Conservation (phyloP, 2,888 invertebrate genomes). For the Cynaeus angustus region DNA sequence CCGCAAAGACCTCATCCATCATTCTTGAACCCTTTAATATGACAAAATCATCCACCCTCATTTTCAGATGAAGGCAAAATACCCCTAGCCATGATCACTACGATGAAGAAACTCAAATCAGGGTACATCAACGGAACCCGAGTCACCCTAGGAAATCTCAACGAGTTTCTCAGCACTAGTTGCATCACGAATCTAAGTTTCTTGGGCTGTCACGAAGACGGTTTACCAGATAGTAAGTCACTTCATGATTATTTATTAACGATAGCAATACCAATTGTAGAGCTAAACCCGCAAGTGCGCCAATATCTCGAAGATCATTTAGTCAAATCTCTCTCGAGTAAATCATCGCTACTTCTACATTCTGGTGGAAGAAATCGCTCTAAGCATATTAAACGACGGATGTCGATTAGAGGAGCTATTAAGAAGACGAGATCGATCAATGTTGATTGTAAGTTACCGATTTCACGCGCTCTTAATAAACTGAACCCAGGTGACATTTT, state of each 20-base stretch:
- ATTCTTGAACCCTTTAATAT: neutral
- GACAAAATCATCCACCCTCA: neutral
- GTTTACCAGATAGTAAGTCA: constrained; percentile 87
- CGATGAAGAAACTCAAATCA: constrained; percentile 97
- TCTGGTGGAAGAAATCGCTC: constrained; percentile 74
- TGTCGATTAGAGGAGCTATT: constrained; percentile 94
- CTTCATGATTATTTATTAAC: too few species aligned
- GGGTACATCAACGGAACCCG: constrained; percentile 99
- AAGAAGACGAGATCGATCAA: constrained; percentile 95
- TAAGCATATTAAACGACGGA: constrained; percentile 79
- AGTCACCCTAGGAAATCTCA: constrained; percentile 94
- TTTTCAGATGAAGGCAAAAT: constrained; percentile 90
- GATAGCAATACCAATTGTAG: constrained; percentile 69
- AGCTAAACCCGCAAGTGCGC: constrained; percentile 87
- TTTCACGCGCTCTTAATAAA: constrained; percentile 18
- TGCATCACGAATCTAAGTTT: constrained; percentile 98
- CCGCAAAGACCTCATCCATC: neutral
- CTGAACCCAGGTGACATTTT: constrained; percentile 53
- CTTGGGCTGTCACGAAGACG: constrained; percentile 93
- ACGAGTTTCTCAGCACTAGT: constrained; percentile 97
- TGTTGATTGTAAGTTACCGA: constrained; percentile 84
- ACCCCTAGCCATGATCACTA: constrained; percentile 95
- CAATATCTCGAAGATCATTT: constrained; percentile 91
- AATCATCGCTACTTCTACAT: constrained; percentile 78
- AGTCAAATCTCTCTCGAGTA: constrained; percentile 85